Percentiles rank a stretch among this genome's conserved stretches.
Conservation (phyloP, 2,113 vertebrate species). For the Campylomormyrus numenius region DNA sequence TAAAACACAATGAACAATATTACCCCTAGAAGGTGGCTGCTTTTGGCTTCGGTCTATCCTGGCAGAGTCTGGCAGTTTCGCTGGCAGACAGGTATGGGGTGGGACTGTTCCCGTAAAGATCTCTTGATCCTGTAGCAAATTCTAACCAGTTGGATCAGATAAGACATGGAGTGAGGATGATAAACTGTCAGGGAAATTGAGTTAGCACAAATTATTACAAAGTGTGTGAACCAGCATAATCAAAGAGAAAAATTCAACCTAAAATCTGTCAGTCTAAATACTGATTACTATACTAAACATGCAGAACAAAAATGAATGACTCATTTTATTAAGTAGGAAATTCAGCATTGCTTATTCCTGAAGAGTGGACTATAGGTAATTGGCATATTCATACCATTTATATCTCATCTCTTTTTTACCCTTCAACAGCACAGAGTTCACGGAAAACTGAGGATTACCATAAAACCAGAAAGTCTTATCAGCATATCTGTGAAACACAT, state of each 20-base stretch:
- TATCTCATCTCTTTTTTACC: not conserved
- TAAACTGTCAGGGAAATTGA: not conserved
- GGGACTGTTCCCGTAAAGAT: not conserved
- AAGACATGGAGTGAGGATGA: not conserved
- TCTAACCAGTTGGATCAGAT: not conserved
- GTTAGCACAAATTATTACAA: not conserved
- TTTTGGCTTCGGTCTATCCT: not conserved
- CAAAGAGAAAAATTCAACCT: not conserved
- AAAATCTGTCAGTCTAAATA: not conserved
- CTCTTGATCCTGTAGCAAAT: not conserved
- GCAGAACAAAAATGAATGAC: not conserved
- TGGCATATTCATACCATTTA: not conserved
- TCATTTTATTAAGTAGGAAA: not conserved
- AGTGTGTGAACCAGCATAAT: not conserved
- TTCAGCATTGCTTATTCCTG: not conserved
- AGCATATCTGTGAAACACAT: not conserved
- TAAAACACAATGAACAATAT: not conserved
- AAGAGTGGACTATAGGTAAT: not conserved
- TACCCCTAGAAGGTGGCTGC: not conserved
- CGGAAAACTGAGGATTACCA: not conserved
- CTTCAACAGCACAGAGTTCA: not conserved
- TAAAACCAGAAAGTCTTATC: not conserved
- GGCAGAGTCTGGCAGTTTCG: not conserved
- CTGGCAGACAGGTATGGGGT: not conserved
- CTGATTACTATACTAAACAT: not conserved